These are phyloP conservation scores for Rafetus swinhoei DNA, from an alignment of 2,113 vertebrate genomes.

Conservation along the genomic window DNA sequence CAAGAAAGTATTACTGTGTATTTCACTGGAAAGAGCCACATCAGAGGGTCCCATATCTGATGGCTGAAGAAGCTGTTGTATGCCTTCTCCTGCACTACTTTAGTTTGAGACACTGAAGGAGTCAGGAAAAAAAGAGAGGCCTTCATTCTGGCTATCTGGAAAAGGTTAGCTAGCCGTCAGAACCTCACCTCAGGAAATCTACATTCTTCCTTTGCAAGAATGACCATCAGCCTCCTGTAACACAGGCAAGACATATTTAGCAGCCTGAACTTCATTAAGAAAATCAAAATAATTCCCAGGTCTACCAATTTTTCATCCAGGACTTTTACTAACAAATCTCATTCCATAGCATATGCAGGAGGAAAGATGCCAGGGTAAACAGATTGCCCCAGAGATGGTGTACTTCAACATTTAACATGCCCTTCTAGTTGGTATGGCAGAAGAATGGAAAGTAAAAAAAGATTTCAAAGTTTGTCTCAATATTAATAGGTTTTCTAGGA, in stretches of 20 bases:
- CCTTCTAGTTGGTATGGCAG: neutral
- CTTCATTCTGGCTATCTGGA: too few species aligned
- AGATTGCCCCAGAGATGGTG: fast-evolving
- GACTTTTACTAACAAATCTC: neutral
- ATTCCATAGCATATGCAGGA: neutral
- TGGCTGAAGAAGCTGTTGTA: neutral
- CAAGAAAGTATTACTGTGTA: neutral
- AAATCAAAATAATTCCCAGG: neutral
- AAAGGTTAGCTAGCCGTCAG: neutral
- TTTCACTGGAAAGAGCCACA: neutral
- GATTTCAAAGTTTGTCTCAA: neutral
- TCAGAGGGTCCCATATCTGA: neutral
- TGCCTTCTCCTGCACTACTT: neutral
- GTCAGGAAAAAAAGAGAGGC: too few species aligned
- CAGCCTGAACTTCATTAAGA: neutral
- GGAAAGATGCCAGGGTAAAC: neutral
- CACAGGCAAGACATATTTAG: neutral
- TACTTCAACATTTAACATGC: neutral
- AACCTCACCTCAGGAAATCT: neutral
- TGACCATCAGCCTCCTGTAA: neutral
- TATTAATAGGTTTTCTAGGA: fast-evolving
- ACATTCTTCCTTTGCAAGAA: fast-evolving
- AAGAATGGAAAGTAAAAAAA: fast-evolving
- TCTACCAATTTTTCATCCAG: neutral
- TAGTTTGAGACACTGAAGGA: neutral